A percentile compares a stretch with the other conserved stretches of the same genome.
Evolutionary conservation across 2,113 vertebrate genomes (phyloP).

Genomic region (Oceanites oceanicus): DNA sequence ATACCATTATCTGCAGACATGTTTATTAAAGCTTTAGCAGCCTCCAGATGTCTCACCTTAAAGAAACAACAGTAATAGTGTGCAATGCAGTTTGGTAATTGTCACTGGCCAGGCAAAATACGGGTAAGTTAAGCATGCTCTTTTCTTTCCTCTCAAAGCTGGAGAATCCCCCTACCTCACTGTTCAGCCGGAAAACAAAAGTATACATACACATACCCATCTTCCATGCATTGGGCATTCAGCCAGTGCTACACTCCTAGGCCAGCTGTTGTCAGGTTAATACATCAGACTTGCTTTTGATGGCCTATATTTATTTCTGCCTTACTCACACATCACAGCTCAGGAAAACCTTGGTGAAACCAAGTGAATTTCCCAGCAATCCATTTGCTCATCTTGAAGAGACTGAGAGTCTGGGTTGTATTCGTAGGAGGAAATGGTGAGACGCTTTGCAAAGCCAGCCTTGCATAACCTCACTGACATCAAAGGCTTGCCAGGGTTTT

Average conservation of each 20-base stretch:
- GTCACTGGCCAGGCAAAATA: background rate
- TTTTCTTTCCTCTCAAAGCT: background rate
- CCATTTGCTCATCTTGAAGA: background rate
- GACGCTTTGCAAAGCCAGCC: conserved; percentile 35
- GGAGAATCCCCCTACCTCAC: background rate
- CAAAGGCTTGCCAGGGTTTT: conserved; percentile 8
- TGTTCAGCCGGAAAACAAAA: background rate
- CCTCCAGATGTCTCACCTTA: background rate
- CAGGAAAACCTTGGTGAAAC: background rate
- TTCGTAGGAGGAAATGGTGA: conserved; percentile 11
- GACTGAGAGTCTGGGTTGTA: conserved; percentile 29
- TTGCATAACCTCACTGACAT: conserved; percentile 30
- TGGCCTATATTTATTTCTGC: background rate
- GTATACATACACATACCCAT: no score
- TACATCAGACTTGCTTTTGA: background rate
- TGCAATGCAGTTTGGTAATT: background rate
- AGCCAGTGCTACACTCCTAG: rapidly evolving
- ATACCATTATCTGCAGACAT: background rate
- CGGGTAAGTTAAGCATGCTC: background rate
- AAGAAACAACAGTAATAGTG: background rate
- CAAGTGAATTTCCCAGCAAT: background rate
- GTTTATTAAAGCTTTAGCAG: background rate
- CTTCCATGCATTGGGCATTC: background rate
- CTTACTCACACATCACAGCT: background rate
- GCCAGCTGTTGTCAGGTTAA: background rate